Conservation (phyloP, 2,888 invertebrate genomes). For the Philhelius pedissequus region DNA sequence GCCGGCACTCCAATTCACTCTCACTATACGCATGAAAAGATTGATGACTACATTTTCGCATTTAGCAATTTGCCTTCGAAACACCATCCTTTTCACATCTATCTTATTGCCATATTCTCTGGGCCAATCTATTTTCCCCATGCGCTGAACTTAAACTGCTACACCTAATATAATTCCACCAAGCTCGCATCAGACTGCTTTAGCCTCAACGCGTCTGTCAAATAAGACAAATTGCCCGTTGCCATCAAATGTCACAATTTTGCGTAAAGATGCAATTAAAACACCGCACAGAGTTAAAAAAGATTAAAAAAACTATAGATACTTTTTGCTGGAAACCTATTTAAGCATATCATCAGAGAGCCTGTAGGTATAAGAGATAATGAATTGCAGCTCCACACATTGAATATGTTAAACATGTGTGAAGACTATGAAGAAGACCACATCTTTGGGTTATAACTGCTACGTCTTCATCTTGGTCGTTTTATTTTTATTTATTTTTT, state of each 20-base stretch:
- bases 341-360: not conserved
- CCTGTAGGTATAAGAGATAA: slow-evolving; percentile 30
- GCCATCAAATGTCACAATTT: slow-evolving; percentile 65
- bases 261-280: slow-evolving; percentile 62
- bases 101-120: slow-evolving; percentile 26
- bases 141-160: slow-evolving; percentile 6
- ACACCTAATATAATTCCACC: not conserved
- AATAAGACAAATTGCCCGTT: slow-evolving; percentile 64
- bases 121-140: slow-evolving; percentile 32
- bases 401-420: slow-evolving; percentile 70
- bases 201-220: slow-evolving; percentile 48
- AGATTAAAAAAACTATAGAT: not conserved
- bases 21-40: slow-evolving; percentile 28
- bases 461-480: not conserved
- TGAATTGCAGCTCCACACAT: slow-evolving; percentile 70
- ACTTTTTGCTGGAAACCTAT: not conserved
- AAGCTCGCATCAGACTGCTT: slow-evolving; percentile 5
- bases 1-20: slow-evolving; percentile 23
- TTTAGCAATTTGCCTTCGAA: slow-evolving; percentile 48
- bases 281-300: slow-evolving; percentile 11
- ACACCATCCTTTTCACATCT: slow-evolving; percentile 52
- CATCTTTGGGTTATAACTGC: slow-evolving; percentile 23
- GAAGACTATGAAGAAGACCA: slow-evolving; percentile 33
- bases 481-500: not conserved
- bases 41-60: slow-evolving; percentile 50